Conservation (phyloP, 1,140 invertebrate genomes). For the Philaenus spumarius region DNA sequence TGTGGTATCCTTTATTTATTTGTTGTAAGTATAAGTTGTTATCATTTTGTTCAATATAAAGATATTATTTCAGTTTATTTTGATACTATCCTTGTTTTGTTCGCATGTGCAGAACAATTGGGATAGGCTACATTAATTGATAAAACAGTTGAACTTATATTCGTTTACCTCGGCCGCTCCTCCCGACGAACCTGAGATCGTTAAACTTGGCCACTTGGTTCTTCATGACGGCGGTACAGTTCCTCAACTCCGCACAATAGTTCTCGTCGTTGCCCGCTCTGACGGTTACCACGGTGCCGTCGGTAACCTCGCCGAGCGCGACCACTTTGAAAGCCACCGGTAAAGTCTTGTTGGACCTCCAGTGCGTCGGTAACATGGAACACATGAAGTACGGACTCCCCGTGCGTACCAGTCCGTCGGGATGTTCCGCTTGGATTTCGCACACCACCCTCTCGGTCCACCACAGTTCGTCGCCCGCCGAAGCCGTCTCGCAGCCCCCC, state of each 20-base stretch:
- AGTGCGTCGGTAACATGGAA: slow-evolving; percentile 86
- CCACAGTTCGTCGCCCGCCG: slow-evolving; percentile 47
- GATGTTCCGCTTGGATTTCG: slow-evolving; percentile 72
- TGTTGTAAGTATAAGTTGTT: no score
- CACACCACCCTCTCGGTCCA: slow-evolving; percentile 65
- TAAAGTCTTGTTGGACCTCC: slow-evolving; percentile 93
- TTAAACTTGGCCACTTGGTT: slow-evolving; percentile 96
- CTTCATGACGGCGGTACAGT: slow-evolving; percentile 88
- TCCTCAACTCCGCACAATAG: slow-evolving; percentile 88
- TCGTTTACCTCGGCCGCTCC: slow-evolving; percentile 90
- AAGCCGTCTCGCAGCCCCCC: slow-evolving; percentile 26
- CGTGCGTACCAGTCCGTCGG: slow-evolving; percentile 70
- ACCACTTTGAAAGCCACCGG: slow-evolving; percentile 90
- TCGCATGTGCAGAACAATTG: no score
- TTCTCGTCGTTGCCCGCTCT: slow-evolving; percentile 96
- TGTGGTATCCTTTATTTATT: no score
- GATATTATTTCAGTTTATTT: no score
- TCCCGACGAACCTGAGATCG: slow-evolving; percentile 92
- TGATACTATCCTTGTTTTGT: no score
- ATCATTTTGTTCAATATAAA: no score
- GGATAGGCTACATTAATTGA: no score
- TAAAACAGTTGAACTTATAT: no score
- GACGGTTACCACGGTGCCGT: slow-evolving; percentile 89
- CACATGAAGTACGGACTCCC: slow-evolving; percentile 92
- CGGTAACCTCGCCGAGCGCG: slow-evolving; percentile 77